Evolutionary conservation across 2,113 vertebrate genomes (phyloP).

Genomic region (Lipotes vexillifer): DNA sequence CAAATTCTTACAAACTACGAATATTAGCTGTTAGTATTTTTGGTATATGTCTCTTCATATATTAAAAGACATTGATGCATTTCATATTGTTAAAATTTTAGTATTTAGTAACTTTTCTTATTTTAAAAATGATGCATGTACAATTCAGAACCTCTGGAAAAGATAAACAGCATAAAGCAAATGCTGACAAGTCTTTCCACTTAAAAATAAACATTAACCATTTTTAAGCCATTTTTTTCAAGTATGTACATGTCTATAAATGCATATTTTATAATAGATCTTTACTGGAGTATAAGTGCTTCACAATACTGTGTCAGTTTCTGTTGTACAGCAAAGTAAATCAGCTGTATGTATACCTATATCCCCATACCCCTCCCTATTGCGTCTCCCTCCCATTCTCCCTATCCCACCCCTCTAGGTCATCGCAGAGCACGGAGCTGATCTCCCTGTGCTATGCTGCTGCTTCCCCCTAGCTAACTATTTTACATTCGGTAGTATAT

Average conservation of each 20-base stretch:
- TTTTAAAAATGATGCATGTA: not conserved
- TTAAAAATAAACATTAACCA: not conserved
- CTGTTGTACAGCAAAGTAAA: too few species aligned
- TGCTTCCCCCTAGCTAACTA: too few species aligned
- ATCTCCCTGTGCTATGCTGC: too few species aligned
- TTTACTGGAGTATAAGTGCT: too few species aligned
- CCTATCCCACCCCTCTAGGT: too few species aligned
- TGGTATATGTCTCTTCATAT: not conserved
- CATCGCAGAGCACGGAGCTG: too few species aligned
- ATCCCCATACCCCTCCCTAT: too few species aligned
- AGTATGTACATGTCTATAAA: not conserved
- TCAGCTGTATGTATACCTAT: too few species aligned
- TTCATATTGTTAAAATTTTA: not conserved
- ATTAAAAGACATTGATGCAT: not conserved
- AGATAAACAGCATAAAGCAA: constrained; percentile 4
- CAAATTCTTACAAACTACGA: constrained; percentile 23
- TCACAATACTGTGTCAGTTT: too few species aligned
- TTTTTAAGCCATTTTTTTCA: not conserved
- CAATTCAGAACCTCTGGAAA: not conserved
- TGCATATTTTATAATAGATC: too few species aligned
- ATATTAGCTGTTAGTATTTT: not conserved
- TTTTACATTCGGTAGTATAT: too few species aligned
- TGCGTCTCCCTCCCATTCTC: too few species aligned
- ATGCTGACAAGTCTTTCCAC: not conserved
- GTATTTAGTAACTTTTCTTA: constrained; percentile 11